phyloP scores from a whole-genome alignment of 2,113 vertebrate species.

The Pyrgilauda ruficollis region DNA sequence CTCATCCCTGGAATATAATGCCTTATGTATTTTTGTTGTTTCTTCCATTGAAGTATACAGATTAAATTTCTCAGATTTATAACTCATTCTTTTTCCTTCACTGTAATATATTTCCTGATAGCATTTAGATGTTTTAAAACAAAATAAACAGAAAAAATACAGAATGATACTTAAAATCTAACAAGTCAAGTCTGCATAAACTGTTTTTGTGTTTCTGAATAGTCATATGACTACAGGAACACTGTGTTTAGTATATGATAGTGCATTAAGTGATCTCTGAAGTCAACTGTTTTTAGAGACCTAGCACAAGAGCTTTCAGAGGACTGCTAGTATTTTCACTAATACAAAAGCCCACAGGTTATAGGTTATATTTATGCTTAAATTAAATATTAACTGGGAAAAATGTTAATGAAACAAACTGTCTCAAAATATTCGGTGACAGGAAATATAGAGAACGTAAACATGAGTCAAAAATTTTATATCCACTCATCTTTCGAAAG shows the following conservation, averaged over 20 bases:
- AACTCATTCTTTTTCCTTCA: background rate
- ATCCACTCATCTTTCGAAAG: background rate
- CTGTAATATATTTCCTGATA: slow-evolving; percentile 19
- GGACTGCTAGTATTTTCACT: background rate
- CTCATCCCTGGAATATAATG: slow-evolving; percentile 23
- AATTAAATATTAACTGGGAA: background rate
- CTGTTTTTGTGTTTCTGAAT: slow-evolving; percentile 14
- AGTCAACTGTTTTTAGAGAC: background rate
- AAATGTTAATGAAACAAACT: background rate
- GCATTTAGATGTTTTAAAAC: slow-evolving; percentile 26
- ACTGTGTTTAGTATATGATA: background rate
- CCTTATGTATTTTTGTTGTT: background rate
- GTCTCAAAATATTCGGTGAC: background rate
- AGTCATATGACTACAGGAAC: background rate
- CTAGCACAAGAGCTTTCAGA: background rate
- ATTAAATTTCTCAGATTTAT: background rate
- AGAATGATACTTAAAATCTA: slow-evolving; percentile 20
- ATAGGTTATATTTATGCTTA: background rate
- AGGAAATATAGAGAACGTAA: background rate
- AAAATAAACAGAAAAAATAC: background rate
- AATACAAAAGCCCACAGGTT: background rate
- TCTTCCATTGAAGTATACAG: slow-evolving; percentile 28
- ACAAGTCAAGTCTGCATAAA: background rate
- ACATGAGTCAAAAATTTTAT: background rate
- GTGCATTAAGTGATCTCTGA: background rate